These are phyloP conservation scores for Galemys pyrenaicus DNA, from an alignment of 2,113 vertebrate species.

Conservation along the genomic window DNA sequence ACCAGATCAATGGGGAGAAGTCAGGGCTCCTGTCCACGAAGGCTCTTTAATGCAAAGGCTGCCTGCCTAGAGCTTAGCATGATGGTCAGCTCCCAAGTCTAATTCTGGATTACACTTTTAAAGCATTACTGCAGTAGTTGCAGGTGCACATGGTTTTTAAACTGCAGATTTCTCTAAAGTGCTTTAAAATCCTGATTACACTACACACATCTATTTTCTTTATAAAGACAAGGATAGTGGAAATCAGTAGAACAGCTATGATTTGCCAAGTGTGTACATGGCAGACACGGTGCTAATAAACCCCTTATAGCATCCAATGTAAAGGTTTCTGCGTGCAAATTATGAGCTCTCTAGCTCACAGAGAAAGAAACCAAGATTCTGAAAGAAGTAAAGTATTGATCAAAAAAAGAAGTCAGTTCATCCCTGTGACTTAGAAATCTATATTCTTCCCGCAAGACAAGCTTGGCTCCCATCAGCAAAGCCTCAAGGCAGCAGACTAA, in stretches of 20 bases:
- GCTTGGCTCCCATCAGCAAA: neutral
- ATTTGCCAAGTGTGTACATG: rapidly evolving
- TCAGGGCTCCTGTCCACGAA: neutral
- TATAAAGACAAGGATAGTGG: neutral
- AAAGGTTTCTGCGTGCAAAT: neutral
- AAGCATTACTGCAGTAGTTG: rapidly evolving
- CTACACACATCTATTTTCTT: neutral
- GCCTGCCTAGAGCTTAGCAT: neutral
- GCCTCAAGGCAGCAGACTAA: neutral
- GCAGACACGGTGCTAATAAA: neutral
- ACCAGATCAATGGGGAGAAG: neutral
- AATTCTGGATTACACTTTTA: no score
- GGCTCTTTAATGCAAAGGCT: rapidly evolving
- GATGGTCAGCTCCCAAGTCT: neutral
- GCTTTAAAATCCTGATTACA: neutral
- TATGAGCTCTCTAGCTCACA: rapidly evolving
- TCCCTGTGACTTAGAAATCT: neutral
- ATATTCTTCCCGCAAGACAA: neutral
- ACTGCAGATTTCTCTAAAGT: neutral
- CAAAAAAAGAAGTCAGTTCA: neutral
- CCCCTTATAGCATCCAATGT: rapidly evolving
- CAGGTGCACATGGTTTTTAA: neutral
- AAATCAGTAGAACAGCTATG: neutral
- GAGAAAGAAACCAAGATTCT: neutral
- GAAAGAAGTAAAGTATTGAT: neutral